These are phyloP conservation scores for Neocrepidodera transversa DNA, from an alignment of 2,888 invertebrate genomes.

Conservation along the genomic window DNA sequence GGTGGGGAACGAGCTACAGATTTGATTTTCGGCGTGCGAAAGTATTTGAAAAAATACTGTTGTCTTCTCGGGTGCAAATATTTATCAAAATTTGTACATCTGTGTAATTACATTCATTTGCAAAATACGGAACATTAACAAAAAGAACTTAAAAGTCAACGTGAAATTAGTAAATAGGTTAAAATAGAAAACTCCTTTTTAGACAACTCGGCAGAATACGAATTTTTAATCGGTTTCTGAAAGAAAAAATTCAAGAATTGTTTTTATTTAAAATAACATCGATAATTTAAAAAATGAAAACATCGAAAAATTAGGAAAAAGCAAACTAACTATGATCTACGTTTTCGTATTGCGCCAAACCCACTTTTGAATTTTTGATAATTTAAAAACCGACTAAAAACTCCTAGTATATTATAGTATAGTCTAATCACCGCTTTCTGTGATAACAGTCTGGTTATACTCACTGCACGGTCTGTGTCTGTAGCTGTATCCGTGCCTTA, in stretches of 20 bases:
- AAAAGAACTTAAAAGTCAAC: too few relatives aligned
- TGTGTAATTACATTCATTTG: too few relatives aligned
- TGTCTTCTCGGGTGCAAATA: too few relatives aligned
- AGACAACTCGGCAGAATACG: neutral
- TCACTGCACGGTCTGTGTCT: constrained; percentile 60
- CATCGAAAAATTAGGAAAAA: too few relatives aligned
- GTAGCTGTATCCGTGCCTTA: constrained; percentile 60
- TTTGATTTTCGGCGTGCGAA: too few relatives aligned
- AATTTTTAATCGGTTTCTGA: neutral
- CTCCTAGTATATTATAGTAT: constrained; percentile 40
- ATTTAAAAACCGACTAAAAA: constrained; percentile 26
- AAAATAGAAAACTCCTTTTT: neutral
- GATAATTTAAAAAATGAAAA: too few relatives aligned
- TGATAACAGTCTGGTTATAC: constrained; percentile 59
- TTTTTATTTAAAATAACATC: too few relatives aligned
- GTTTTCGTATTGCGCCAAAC: constrained; percentile 1
- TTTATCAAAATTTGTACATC: too few relatives aligned
- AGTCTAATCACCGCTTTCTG: constrained; percentile 60
- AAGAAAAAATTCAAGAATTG: neutral
- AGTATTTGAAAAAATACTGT: too few relatives aligned
- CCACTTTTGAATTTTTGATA: constrained; percentile 8
- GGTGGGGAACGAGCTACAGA: too few relatives aligned
- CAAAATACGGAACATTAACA: too few relatives aligned
- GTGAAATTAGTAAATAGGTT: neutral
- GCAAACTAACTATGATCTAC: too few relatives aligned